Base-by-base conservation (phyloP, 1,140 invertebrate species). In the Hyposmocoma kahamanoa region DNA sequence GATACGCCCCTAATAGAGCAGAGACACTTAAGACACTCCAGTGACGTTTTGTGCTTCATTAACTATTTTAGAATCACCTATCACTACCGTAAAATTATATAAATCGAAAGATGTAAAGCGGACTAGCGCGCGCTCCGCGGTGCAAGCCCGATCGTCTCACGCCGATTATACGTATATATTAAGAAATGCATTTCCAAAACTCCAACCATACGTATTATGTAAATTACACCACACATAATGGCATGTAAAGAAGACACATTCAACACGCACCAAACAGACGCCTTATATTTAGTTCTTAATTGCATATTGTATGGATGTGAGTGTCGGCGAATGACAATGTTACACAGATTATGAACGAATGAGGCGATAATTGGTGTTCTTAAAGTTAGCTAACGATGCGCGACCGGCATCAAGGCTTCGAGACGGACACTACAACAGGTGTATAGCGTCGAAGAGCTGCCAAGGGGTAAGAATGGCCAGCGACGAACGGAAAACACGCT, bases 101-200 rank as follows among this genome's bases (percentile, higher is more conserved):
- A 65, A 77, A 59, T 78, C 70, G 72, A 81, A n/a, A 68, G 56
- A 69, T 72, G 62, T 59, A 62, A 76, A 73, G 80, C 78, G 68
- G 58, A 68, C 78, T 82, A 81, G 73, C 75, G 63, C 75, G 63
- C 66, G 75, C 70, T 64, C 81, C 81, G 73, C 71, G 78, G 81
- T 81, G 78, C 78, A 63, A 74, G 78, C 76, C 47, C 65, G 69
- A 81, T 74, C 78, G 76, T 69, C 59, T 66, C 64, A 67, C 67
- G 62, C 67, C 59, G 50, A 60, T 67, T 70, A 81, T 70, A 76
- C 71, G 69, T 81, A 79, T n/a, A n/a, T 70, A 72, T 69, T 84
- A 76, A 83, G 74, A 84, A 84, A 80, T 80, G 72, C 76, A 71
- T 73, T 73, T 80, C 76, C 67, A 75, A 78, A 74, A 77, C 55